Evolutionary conservation across 1,140 invertebrate species (phyloP), one percentile per base, ranked within the genome.

Genomic region (Hermatobates lingyangjiaoensis): DNA sequence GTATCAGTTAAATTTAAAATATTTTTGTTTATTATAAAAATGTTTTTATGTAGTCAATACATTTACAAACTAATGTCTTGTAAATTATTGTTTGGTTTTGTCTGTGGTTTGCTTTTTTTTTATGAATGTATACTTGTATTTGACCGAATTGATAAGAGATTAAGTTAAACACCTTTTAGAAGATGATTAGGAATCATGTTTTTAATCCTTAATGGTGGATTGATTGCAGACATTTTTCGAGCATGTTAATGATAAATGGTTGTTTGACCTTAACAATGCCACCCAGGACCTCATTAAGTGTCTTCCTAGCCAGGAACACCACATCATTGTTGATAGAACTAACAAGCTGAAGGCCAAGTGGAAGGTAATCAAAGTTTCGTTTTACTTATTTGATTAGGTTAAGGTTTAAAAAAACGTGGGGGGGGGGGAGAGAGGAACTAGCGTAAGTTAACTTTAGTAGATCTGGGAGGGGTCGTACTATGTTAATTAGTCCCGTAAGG

Each of bases 191-290:
- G 7, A 5, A 10, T 10, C 18, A 23, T 18, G 10, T 5, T 10
- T 5, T 18, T 18, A 50, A 28, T 24, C 27, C 30, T 14, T 30
- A 5, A n/a, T 39, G 27, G 24, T 34, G 27, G n/a, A n/a, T n/a
- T 23, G 27, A 3, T 58, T 54, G 3, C 50, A 88, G 65, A 74
- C 73, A 39, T 91, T 91, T 70, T 92, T 92, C 68, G 78, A 83
- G 57, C 77, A 80, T 46, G 77, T 85, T 1, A 86, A 89, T 61
- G 82, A 90, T 56, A 74, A 75, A 52, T 82, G 85, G 65, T 78
- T 93, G 50, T 75, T 83, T 25, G 82, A 91, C 57, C 73, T 93
- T 21, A 72, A 83, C 0, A 74, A 80, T 51, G 79, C 80, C 27
- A 83, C 82, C 38, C 75, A 88, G 55, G 83, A 92, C 62, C 69